A percentile compares a stretch with the other conserved stretches of the same genome.
Evolutionary conservation across 2,113 vertebrate species (phyloP).

Genomic region (Eolophus roseicapilla): DNA sequence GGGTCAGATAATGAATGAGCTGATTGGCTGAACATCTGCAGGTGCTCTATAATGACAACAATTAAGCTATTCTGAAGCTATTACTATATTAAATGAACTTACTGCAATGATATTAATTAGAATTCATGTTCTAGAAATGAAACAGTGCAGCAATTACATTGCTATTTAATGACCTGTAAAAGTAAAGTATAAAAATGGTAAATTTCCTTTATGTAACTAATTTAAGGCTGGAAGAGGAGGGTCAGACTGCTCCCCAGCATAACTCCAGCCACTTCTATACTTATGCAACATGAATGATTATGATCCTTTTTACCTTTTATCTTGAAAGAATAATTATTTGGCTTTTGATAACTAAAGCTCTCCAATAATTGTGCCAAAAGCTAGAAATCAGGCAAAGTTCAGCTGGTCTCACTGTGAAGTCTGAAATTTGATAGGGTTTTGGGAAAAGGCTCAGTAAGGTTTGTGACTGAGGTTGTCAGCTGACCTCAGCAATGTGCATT

Average conservation of each 20-base stretch:
- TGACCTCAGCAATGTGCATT: not conserved
- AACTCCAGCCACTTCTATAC: not conserved
- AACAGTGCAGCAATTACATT: constrained; percentile 30
- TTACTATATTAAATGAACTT: constrained; percentile 58
- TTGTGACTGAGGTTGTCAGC: not conserved
- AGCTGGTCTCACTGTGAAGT: not conserved
- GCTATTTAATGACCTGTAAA: constrained; percentile 41
- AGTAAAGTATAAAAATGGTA: constrained; percentile 33
- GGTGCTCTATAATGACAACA: constrained; percentile 60
- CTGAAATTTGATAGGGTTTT: not conserved
- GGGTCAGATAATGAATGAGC: constrained; percentile 30
- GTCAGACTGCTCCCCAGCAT: not conserved
- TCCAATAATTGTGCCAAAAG: not conserved
- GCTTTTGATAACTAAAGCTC: not conserved
- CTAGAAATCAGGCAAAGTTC: not conserved
- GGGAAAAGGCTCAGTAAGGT: not conserved
- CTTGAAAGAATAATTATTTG: not conserved
- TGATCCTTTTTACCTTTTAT: not conserved
- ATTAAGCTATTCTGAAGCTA: constrained; percentile 65
- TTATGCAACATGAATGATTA: not conserved
- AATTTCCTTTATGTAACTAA: constrained; percentile 27
- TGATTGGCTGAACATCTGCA: constrained; percentile 50
- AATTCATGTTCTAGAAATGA: constrained; percentile 41
- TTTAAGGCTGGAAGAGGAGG: not conserved
- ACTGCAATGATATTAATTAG: constrained; percentile 51